Evolutionary conservation across 2,888 invertebrate genomes (phyloP), one percentile per base, ranked within the genome.

Genomic region (Clanis bilineata): DNA sequence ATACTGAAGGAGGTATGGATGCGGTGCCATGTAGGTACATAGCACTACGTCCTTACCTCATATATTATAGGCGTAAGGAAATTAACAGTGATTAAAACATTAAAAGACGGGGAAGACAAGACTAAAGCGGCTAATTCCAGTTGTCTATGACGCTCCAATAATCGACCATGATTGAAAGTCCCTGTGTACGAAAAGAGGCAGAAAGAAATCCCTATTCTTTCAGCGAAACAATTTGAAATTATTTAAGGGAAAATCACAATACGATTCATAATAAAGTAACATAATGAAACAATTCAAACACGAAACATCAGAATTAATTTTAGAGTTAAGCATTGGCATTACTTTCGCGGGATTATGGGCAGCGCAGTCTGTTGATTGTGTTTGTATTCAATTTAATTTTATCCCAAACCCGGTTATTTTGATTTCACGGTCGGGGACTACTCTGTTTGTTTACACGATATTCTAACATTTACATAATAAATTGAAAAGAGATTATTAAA

Each of bases 381-480:
- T 80, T 79, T 77, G 70, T 70, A 69, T 79, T 80, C 72, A 73
- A 79, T 80, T 76, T 69, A 74, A 73, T 71, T 51, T 51, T 51
- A 51, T 51, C 32, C 51, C 10, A 21, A 41, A 10, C 51, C 28
- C 10, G 4, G 51, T 32, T 32, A 32, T 51, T 51, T 32, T 51
- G 51, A 10, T 51, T 18, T 28, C 7, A 10, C 18, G 18, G 18
- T 18, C 15, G 12, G 18, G 47, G 18, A n/a, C 18, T 12, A 45
- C 22, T 45, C 23, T 51, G 25, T 1, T 25, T 25, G 25, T 21
- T 28, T 28, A 10, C 28, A 7, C 18, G 18, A 10, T 5, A 32
- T 51, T 28, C 15, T 32, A 4, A 18, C 15, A 51, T 51, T 51
- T 51, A 28, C 32, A 51, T 18, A 32, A 51, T 32, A 18, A 7